Percentiles rank a stretch among this genome's conserved stretches.
Evolutionary conservation across 2,113 vertebrate genomes (phyloP).

Genomic region (Hylia prasina): DNA sequence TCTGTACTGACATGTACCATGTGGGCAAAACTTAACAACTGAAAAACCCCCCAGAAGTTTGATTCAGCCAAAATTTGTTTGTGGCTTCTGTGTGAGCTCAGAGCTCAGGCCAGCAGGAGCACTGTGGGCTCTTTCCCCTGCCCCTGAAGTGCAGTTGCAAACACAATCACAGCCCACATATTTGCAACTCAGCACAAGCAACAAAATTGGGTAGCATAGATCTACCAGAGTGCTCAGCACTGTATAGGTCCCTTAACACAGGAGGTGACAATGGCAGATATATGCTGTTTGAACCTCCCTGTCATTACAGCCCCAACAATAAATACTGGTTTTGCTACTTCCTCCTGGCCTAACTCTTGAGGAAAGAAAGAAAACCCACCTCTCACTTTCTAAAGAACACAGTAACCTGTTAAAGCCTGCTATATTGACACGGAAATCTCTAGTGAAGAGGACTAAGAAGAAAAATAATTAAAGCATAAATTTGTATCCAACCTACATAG

Average conservation of each 20-base stretch:
- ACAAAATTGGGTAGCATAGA: not conserved
- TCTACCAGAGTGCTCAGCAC: not conserved
- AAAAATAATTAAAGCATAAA: conserved; percentile 62
- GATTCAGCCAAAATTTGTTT: not conserved
- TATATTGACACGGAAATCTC: conserved; percentile 1
- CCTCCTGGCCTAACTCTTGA: not conserved
- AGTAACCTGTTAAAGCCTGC: not conserved
- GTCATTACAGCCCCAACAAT: not conserved
- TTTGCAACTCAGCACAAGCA: not conserved
- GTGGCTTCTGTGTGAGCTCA: not conserved
- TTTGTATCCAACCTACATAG: conserved; percentile 11
- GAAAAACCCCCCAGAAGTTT: not conserved
- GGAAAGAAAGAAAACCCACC: not conserved
- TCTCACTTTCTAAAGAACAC: not conserved
- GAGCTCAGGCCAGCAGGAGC: not conserved
- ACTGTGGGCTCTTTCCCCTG: not conserved
- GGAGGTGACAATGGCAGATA: not conserved
- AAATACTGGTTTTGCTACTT: not conserved
- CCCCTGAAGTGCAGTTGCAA: not conserved
- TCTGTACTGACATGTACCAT: conserved; percentile 2
- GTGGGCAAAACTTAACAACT: not conserved
- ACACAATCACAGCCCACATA: not conserved
- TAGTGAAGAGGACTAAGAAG: not conserved
- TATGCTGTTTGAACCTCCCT: not conserved
- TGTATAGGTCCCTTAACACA: not conserved